phyloP scores from a whole-genome alignment of 2,113 vertebrate species.

The Thermophis baileyi region DNA sequence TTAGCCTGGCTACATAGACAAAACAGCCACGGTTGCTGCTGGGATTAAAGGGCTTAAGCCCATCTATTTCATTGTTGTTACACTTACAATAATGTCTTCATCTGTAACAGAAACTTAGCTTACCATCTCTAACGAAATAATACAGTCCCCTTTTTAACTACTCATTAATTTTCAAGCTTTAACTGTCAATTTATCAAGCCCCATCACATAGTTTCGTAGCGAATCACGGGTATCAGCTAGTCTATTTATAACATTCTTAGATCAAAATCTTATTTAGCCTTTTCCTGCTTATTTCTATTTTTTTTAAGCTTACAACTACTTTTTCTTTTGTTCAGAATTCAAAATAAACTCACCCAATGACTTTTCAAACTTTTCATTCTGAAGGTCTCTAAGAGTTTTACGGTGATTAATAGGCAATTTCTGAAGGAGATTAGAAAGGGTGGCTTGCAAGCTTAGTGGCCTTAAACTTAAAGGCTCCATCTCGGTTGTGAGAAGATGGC shows the following conservation, averaged over 20 bases:
- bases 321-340: not conserved
- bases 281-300: not conserved
- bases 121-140: no score
- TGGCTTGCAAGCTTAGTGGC: not conserved
- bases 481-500: not conserved
- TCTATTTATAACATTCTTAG: not conserved
- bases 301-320: not conserved
- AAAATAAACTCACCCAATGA: not conserved
- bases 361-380: not conserved
- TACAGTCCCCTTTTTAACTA: no score
- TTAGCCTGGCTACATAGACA: no score
- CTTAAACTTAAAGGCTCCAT: not conserved
- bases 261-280: not conserved
- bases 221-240: no score
- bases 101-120: no score
- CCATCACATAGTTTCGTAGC: no score
- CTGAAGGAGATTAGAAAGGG: not conserved
- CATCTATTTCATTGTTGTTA: no score
- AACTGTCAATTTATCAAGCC: no score
- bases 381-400: not conserved
- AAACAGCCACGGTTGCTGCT: no score
- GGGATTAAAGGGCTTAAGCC: no score
- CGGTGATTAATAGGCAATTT: not conserved
- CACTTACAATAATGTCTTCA: no score
- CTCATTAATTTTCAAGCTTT: no score